Base-by-base conservation (phyloP, 2,888 invertebrate genomes). In the Andrena dorsata region DNA sequence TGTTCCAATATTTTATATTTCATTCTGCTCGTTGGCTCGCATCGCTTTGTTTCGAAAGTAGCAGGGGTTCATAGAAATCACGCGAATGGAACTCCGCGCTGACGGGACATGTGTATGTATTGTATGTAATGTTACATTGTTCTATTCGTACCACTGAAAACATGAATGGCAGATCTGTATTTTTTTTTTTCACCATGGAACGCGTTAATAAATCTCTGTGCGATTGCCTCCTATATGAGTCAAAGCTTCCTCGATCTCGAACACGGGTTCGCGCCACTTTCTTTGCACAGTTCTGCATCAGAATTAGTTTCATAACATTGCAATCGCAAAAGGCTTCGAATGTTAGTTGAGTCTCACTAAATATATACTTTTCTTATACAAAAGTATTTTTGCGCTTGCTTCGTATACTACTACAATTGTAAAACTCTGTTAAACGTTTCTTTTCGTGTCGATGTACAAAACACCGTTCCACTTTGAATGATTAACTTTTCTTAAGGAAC, bases 51-150 rank as follows among this genome's bases (percentile, higher is more conserved):
- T n/a, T 23, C 10, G 16, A 72, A 64, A 64, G n/a, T 63, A 47
- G n/a, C 8, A 30, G 51, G 30, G 60, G 72, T 49, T 41, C 10
- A 30, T 35, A 51, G 5, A 58, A 60, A 49, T 65, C 68, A 3
- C n/a, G 20, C 13, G 69, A 80, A 73, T 82, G 83, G 83, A 78
- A 66, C 83, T 82, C 71, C 51, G 49, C 63, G 83, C 26, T 41
- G 5, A 32, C 58, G 60, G 51, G 20, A 32, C 49, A 63, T 7
- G 41, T 30, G 72, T 74, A 53, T 56, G 60, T 60, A 0, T 30
- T 65, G 51, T 49, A 28, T 65, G 49, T 76, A 61, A 76, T 56
- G 74, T 70, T 75, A 75, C 35, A 60, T 77, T 77, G 56, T 82
- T 73, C 71, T 65, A 72, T 72, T 60, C 61, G 49, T 75, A 53